phyloP scores from a whole-genome alignment of 2,888 invertebrate species.

The Desoria tigrina region DNA sequence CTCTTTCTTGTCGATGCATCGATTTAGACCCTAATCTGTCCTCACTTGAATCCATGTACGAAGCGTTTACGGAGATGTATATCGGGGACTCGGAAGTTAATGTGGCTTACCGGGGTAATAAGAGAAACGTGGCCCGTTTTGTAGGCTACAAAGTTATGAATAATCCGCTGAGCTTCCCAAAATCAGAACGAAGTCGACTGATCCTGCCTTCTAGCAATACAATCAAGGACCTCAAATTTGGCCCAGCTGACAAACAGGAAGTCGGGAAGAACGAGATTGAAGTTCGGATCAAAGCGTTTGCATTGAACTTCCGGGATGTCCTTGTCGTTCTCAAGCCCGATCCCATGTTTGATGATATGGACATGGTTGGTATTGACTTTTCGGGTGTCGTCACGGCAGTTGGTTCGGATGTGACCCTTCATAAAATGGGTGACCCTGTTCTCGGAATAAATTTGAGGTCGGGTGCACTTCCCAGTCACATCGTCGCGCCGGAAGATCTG shows the following conservation, averaged over 20 bases:
- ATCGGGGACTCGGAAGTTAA: neutral
- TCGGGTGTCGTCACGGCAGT: conserved; percentile 12
- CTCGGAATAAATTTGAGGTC: neutral
- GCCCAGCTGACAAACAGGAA: neutral
- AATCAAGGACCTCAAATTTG: conserved; percentile 21
- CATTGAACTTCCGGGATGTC: conserved; percentile 22
- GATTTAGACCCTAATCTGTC: conserved; percentile 4
- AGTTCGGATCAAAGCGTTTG: conserved; percentile 17
- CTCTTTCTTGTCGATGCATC: conserved; percentile 7
- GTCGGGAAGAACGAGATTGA: conserved; percentile 12
- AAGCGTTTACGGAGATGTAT: neutral
- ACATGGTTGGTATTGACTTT: conserved; percentile 3
- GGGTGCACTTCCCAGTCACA: neutral
- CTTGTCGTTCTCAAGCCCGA: conserved; percentile 6
- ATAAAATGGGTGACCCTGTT: conserved; percentile 7
- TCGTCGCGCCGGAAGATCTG: neutral
- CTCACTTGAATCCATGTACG: neutral
- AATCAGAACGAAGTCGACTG: conserved; percentile 7
- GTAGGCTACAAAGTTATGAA: neutral
- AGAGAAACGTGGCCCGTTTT: neutral
- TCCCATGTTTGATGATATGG: neutral
- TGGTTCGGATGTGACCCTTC: neutral
- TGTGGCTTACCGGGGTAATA: neutral
- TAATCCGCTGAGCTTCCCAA: neutral
- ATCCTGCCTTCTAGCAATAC: conserved; percentile 16